phyloP scores from a whole-genome alignment of 2,888 invertebrate species.

The Sarcophaga caerulescens region DNA sequence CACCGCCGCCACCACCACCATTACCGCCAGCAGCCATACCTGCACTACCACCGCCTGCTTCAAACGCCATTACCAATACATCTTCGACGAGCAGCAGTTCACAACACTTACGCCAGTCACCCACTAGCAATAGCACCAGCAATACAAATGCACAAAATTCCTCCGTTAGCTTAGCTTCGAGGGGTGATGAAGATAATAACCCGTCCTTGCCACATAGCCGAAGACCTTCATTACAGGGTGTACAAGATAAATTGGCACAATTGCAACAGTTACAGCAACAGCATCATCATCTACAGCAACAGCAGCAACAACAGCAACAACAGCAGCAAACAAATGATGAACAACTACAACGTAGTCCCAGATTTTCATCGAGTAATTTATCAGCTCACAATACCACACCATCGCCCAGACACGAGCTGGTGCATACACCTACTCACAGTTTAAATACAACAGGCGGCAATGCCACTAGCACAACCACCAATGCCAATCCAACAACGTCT shows the following conservation, averaged over 20 bases:
- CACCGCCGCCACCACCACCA: constrained; percentile 76
- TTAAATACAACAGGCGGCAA: constrained; percentile 37
- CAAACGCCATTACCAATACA: constrained; percentile 40
- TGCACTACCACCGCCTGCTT: constrained; percentile 37
- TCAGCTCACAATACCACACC: constrained; percentile 73
- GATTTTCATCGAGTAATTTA: constrained; percentile 75
- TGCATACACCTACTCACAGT: constrained; percentile 59
- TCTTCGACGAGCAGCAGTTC: constrained; percentile 33
- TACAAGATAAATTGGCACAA: constrained; percentile 77
- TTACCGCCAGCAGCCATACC: constrained; percentile 70
- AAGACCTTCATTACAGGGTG: constrained; percentile 77
- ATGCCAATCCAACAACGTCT: constrained; percentile 56
- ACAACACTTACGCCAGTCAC: constrained; percentile 46
- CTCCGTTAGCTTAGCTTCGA: background rate
- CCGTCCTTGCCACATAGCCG: constrained; percentile 66
- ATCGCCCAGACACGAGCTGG: constrained; percentile 63
- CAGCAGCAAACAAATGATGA: constrained; percentile 71
- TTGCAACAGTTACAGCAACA: constrained; percentile 74
- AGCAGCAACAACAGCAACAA: constrained; percentile 70
- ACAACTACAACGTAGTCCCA: constrained; percentile 71
- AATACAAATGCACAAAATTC: constrained; percentile 52
- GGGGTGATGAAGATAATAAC: constrained; percentile 50
- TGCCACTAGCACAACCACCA: constrained; percentile 46
- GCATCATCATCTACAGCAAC: constrained; percentile 73
- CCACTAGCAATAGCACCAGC: constrained; percentile 41